Percentiles rank a stretch among this genome's conserved stretches.
phyloP scores from a whole-genome alignment of 2,797 vertebrate species.

The Muscicapa comitata region DNA sequence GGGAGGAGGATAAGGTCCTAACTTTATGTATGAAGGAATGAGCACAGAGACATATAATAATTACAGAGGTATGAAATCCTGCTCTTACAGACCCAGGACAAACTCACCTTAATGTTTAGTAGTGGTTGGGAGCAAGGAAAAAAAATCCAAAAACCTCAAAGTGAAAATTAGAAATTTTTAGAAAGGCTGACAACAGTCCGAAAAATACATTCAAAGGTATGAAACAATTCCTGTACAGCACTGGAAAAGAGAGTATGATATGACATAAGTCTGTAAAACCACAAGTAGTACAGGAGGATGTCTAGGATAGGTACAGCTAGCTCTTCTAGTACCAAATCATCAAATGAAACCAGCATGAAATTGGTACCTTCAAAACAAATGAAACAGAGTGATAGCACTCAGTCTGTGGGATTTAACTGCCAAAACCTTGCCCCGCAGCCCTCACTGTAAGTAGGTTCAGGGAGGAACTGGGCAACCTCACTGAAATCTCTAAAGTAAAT shows the following conservation, averaged over 20 bases:
- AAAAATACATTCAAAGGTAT: background rate
- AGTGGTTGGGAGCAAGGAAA: fast-evolving
- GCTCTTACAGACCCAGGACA: background rate
- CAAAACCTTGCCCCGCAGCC: background rate
- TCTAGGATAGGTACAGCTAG: background rate
- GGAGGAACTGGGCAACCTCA: background rate
- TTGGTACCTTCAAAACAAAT: background rate
- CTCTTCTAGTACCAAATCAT: background rate
- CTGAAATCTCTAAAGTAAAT: background rate
- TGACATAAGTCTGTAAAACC: background rate
- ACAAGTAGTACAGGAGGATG: background rate
- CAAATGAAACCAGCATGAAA: background rate
- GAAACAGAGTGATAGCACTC: background rate
- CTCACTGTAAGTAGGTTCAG: background rate
- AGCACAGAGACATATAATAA: background rate
- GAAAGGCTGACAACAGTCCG: background rate
- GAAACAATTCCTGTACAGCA: background rate
- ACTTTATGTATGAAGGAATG: background rate
- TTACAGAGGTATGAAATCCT: background rate
- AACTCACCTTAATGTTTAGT: background rate
- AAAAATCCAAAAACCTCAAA: background rate
- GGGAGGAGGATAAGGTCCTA: background rate
- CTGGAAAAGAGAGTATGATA: background rate
- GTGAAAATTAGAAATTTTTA: background rate
- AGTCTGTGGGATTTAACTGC: background rate